Evolutionary conservation across 2,113 vertebrate genomes (phyloP).

Genomic region (Neopipo cinnamomea): DNA sequence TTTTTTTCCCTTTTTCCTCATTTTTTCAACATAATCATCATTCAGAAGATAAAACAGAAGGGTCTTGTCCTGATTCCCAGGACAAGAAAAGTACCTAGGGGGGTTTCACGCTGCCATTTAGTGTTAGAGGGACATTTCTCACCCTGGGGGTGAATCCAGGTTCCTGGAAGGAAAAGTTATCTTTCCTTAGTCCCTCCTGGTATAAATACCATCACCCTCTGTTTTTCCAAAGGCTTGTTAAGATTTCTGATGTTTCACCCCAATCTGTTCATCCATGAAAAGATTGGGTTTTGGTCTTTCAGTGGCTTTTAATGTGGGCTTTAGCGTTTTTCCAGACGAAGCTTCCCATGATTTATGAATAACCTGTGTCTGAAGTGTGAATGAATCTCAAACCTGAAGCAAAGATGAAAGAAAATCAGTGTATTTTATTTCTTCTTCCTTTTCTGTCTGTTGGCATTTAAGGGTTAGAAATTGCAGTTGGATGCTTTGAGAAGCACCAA

Average conservation of each 20-base stretch:
- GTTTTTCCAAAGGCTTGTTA: background rate
- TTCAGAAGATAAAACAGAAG: background rate
- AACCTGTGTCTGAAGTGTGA: background rate
- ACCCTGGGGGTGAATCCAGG: background rate
- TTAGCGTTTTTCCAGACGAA: background rate
- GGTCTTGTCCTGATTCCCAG: fast-evolving
- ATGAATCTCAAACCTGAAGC: background rate
- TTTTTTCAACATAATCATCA: background rate
- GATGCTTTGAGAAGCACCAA: background rate
- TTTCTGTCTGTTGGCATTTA: background rate
- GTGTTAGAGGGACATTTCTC: background rate
- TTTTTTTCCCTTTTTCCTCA: background rate
- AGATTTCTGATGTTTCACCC: background rate
- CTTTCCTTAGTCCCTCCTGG: background rate
- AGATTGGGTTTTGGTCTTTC: background rate
- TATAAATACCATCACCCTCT: background rate
- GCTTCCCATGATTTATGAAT: background rate
- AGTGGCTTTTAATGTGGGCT: background rate
- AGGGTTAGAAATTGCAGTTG: background rate
- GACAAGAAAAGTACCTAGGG: background rate
- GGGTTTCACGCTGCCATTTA: background rate
- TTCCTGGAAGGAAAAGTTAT: background rate
- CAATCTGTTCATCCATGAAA: background rate
- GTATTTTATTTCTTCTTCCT: background rate
- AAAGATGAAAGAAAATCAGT: background rate